A percentile compares a stretch with the other conserved stretches of the same genome.
Evolutionary conservation across 1,140 invertebrate genomes (phyloP).

Genomic region (Ericerus pela): DNA sequence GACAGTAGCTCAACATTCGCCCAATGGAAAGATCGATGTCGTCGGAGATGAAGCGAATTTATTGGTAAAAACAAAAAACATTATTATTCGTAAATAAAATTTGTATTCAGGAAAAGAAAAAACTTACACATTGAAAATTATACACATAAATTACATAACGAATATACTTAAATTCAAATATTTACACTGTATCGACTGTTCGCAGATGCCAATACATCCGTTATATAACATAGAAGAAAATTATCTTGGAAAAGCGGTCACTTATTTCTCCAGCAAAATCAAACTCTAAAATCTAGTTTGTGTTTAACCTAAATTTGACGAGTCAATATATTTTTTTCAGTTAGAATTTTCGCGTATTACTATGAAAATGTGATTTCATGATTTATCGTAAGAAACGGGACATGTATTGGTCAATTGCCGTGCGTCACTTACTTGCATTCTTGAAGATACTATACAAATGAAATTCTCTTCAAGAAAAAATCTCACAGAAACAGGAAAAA

Average conservation of each 20-base stretch:
- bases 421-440: too few relatives aligned
- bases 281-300: too few relatives aligned
- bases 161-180: neutral
- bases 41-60: neutral
- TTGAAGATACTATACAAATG: too few relatives aligned
- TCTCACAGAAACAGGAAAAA: too few relatives aligned
- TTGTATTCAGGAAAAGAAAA: neutral
- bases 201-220: neutral
- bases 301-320: too few relatives aligned
- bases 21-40: constrained; percentile 23
- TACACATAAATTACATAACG: neutral
- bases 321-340: too few relatives aligned
- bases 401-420: too few relatives aligned
- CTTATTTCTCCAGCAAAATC: too few relatives aligned
- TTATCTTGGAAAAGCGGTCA: neutral
- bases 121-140: neutral
- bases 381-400: too few relatives aligned
- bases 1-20: constrained; percentile 77
- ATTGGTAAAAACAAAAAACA: neutral
- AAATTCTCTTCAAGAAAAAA: too few relatives aligned
- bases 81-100: neutral
- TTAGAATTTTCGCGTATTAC: too few relatives aligned
- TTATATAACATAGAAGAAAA: neutral
- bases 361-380: too few relatives aligned
- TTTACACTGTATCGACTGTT: neutral